phyloP scores from a whole-genome alignment of 2,888 invertebrate genomes.

The Cremastinae sp. region DNA sequence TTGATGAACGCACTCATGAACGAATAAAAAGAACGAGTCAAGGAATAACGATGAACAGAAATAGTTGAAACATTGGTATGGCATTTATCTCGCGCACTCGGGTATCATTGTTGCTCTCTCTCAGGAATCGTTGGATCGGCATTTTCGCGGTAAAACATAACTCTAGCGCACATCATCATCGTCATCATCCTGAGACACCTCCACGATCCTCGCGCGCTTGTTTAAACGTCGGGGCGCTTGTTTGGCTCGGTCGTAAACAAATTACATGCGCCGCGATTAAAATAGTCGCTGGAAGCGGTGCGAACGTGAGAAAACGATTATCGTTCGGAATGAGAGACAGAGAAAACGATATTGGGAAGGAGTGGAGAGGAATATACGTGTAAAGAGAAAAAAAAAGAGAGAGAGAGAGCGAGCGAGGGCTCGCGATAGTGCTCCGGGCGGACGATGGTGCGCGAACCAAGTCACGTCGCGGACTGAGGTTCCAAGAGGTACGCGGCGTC shows the following conservation, averaged over 20 bases:
- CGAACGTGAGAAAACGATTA: no score
- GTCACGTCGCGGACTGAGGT: conserved; percentile 64
- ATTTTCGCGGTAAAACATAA: not conserved
- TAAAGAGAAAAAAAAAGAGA: no score
- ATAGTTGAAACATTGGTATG: not conserved
- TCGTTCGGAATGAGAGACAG: no score
- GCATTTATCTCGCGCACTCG: conserved; percentile 42
- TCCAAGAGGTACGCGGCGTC: conserved; percentile 60
- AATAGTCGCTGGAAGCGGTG: no score
- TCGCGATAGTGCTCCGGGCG: conserved; percentile 5
- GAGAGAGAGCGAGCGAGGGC: no score
- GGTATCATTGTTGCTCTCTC: conserved; percentile 33
- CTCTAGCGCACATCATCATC: conserved; percentile 13
- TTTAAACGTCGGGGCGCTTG: no score
- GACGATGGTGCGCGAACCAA: conserved; percentile 44
- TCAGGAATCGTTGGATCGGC: not conserved
- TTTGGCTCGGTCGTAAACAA: no score
- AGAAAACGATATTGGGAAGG: no score
- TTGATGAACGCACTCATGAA: conserved; percentile 3
- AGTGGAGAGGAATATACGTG: no score
- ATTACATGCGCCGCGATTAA: no score
- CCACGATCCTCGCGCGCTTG: no score
- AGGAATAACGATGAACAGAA: not conserved
- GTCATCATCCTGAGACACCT: no score
- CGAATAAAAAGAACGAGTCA: not conserved